Base-by-base conservation (phyloP, 92 coral and sea anemone genomes). In the Zoanthus sociatus region DNA sequence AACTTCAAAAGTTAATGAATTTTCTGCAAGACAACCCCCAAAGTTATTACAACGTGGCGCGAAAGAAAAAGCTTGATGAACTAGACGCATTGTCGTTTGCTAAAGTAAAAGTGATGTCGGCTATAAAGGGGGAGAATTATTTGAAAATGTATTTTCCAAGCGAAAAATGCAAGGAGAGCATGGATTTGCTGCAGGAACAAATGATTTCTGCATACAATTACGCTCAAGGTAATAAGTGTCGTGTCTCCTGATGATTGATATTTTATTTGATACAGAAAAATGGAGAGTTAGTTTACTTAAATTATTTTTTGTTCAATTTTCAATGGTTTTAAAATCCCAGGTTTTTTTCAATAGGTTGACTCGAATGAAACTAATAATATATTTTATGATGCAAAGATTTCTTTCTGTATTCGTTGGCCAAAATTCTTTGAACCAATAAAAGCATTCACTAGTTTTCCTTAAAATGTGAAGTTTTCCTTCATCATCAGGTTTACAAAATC, bases 21-120 rank as follows among this genome's bases (percentile, higher is more conserved):
- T 85, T 82, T 64, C 64, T 92, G 17, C 86, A 92, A 37, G 15
- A 56, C 30, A 87, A 92, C 48, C 95, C 95, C 21, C 69, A 60
- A 21, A 53, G 13, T 9, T 90, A 48, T 20, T 87, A 75, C 82
- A 64, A 84, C 20, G 60, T 88, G 37, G 70, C 90, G 3, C 83
- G 92, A 69, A 90, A 87, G 64, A 83, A 83, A 78, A 90, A 92
- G 54, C 70, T 89, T 47, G 92, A 87, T 17, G 84, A 92, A 51
- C 61, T 92, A 47, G 78, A 87, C 76, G 4, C 90, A 48, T 6
- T 92, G 0, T 87, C 93, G 31, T 83, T 70, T 75, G 33, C 90
- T 4, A 90, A 92, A 64, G 89, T 92, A 15, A 83, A 90, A 72
- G 77, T 92, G 14, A 87, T 92, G 87, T 78, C 91, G 21, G 87